phyloP scores from a whole-genome alignment of 1,140 invertebrate genomes.

The Drosophila lacertosa region DNA sequence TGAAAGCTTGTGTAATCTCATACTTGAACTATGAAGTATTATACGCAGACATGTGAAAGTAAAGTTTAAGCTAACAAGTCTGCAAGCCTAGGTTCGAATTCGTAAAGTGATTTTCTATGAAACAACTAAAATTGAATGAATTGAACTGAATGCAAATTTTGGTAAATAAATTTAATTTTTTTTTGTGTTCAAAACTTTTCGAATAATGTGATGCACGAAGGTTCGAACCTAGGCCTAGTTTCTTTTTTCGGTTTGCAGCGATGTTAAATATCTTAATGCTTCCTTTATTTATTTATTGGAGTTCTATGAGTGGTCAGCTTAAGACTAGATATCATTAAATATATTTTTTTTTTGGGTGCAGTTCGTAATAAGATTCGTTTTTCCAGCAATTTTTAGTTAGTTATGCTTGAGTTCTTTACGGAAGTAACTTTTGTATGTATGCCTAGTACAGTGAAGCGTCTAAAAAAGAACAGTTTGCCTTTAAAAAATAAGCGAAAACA shows the following conservation, averaged over 20 bases:
- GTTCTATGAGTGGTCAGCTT: conserved; percentile 47
- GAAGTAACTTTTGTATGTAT: conserved; percentile 4
- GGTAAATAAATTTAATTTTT: too few relatives aligned
- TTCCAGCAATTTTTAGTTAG: neutral
- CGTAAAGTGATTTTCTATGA: too few relatives aligned
- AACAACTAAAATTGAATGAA: too few relatives aligned
- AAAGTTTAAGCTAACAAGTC: neutral
- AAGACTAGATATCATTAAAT: conserved; percentile 43
- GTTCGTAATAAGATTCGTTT: conserved; percentile 8
- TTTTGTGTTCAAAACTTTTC: too few relatives aligned
- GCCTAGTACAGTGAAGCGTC: neutral
- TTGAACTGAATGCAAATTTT: too few relatives aligned
- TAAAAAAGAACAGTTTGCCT: neutral
- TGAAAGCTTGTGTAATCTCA: conserved; percentile 59
- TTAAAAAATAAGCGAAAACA: too few relatives aligned
- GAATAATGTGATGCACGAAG: too few relatives aligned
- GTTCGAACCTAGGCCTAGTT: too few relatives aligned
- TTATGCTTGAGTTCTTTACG: neutral
- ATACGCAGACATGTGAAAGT: conserved; percentile 12
- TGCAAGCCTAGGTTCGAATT: too few relatives aligned
- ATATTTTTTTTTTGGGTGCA: conserved; percentile 31
- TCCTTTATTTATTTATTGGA: conserved; percentile 6
- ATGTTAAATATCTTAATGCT: conserved; percentile 26
- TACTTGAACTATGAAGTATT: conserved; percentile 11
- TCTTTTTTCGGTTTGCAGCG: too few relatives aligned